Evolutionary conservation across 37 sponge, comb jelly and placozoan genomes (phyloP), one percentile per base, ranked within the genome.

Genomic region (Haliclona indistincta): DNA sequence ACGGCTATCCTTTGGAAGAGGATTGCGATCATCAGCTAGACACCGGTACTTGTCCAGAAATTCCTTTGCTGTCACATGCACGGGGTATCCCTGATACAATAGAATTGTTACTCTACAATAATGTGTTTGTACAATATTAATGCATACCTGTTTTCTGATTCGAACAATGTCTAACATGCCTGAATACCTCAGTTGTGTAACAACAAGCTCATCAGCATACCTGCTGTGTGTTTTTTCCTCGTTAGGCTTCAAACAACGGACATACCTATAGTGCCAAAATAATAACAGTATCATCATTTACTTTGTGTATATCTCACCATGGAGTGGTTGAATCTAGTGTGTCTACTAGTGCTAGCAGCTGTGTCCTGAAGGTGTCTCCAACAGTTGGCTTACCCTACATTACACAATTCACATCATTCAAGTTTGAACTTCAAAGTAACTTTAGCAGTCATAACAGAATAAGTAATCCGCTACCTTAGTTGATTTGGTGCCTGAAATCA

Each of bases 151-250:
- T 70, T 80, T 82, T 34, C 94, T 63, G 44, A 96, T 93, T 29
- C 93, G 52, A 35, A 96, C 90, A 32, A 96, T 96, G 55, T 90
- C 94, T 79, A 96, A 44, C 94, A 96, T 93, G 6, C 94, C 97
- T 0, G 97, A 96, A 70, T 96, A 96, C 23, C 94, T 73, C 35
- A 96, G 81, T 62, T 96, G 97, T 37, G 88, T 84, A 37, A 93
- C 47, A 63, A 96, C 78, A 28, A 96, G 90, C n/a, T 92, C 87
- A 34, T 96, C 93, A 55, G 89, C 87, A 58, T 93, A 96, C 56
- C 20, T 19, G 10, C 65, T 53, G 32, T 77, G 22, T 0, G 60
- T 56, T 53, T 93, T 93, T 41, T 43, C 39, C 4, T 86, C 54
- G 63, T 96, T 96, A 37, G 96, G 96, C 73, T 96, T 96, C 52